Base-by-base conservation (phyloP, 2,113 vertebrate species). In the Rhizomys pruinosus region DNA sequence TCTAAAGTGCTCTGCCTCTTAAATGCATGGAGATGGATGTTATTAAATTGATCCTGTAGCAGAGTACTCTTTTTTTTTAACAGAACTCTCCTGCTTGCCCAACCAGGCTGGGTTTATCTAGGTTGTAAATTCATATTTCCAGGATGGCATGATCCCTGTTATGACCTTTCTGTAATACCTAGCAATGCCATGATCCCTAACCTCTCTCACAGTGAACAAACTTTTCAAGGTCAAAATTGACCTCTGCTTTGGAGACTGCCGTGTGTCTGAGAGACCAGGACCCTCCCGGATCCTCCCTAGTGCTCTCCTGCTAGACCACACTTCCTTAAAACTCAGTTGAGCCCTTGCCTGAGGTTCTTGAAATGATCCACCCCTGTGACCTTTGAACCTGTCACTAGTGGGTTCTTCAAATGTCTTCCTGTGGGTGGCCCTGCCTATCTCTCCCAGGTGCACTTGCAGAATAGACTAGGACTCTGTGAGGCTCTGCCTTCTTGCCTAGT, bases 1-100 rank as follows among this genome's bases (percentile, higher is more conserved):
- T 87, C 29, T 76, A 87, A 94, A 89, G 78, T 89, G 71, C 61
- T 89, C 91, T 95, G 86, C 72, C 84, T 95, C 77, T 95, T 93
- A 82, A 92, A 76, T 80, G 63, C 64, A 82, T 47, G 52, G 37
- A 90, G 55, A 61, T 57, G 87, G 77, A 61, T n/a, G 34, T 68
- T 71, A 4, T 89, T 84, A 81, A 63, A 74, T 73, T 10, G 84
- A 72, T 44, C 55, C 80, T 59, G 47, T 23, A 25, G 34, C 29
- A 3, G 7, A 95, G 39, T 66, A 42, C 34, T 47, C 37, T 59
- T 89, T 92, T 59, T 89, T 92, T 77, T 61, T 81, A 55, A 57
- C 29, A n/a, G 74, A 69, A 79, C 34, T 23, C 57, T 61, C 72
- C 34, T 91, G 29, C 87, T 52, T 87, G 73, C 37, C 47, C 84